Evolutionary conservation across 2,888 invertebrate genomes (phyloP).

Genomic region (Lepas anatifera): DNA sequence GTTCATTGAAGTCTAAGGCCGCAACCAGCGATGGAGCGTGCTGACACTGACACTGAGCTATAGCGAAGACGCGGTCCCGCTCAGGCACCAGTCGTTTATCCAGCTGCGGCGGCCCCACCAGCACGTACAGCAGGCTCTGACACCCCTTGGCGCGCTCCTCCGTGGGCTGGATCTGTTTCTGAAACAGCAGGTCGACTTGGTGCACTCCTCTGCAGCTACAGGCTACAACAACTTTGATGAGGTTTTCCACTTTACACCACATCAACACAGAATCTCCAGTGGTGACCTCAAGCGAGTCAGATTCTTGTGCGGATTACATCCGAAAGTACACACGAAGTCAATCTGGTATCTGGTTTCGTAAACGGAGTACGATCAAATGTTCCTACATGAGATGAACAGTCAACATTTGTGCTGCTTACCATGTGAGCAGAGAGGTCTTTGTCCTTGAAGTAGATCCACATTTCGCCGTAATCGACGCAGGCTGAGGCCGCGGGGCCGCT

Average conservation of each 20-base stretch:
- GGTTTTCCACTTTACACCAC: too few species aligned
- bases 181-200: neutral
- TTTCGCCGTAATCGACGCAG: neutral
- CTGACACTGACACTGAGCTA: conserved; percentile 37
- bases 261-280: too few species aligned
- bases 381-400: too few species aligned
- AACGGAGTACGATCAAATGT: too few species aligned
- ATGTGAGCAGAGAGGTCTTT: neutral
- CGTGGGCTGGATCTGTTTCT: conserved; percentile 23
- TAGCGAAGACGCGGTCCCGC: conserved; percentile 36
- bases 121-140: conserved; percentile 19
- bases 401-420: neutral
- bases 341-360: too few species aligned
- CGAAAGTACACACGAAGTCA: too few species aligned
- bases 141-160: conserved; percentile 20
- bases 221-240: too few species aligned
- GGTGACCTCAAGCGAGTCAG: too few species aligned
- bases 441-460: neutral
- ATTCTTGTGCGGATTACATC: too few species aligned
- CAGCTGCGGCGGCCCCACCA: conserved; percentile 38
- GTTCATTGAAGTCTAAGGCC: too few species aligned
- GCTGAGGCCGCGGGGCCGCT: neutral
- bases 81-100: conserved; percentile 32
- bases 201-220: too few species aligned
- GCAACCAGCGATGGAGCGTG: too few species aligned